Evolutionary conservation across 2,797 vertebrate species (phyloP).

Genomic region (Leptatherina wallacei): DNA sequence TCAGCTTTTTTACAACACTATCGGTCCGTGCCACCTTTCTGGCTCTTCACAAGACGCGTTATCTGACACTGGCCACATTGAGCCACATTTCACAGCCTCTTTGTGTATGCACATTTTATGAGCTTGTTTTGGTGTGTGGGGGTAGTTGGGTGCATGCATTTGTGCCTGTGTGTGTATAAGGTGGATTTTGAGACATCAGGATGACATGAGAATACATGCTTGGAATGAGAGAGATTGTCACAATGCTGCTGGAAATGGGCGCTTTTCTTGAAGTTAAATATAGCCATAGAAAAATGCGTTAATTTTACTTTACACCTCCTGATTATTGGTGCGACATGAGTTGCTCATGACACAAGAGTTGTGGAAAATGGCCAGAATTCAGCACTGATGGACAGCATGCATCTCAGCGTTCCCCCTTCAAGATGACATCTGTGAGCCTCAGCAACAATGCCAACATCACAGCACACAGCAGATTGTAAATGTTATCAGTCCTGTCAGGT

Average conservation of each 20-base stretch:
- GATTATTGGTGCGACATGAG: slow-evolving; percentile 46
- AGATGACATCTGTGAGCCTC: slow-evolving; percentile 76
- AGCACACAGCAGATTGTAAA: slow-evolving; percentile 79
- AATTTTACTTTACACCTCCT: slow-evolving; percentile 34
- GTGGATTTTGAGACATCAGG: slow-evolving; percentile 50
- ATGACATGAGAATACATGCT: slow-evolving; percentile 57
- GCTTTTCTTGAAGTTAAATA: slow-evolving; percentile 15
- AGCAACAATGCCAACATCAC: slow-evolving; percentile 73
- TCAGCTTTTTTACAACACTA: slow-evolving; percentile 51
- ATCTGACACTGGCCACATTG: slow-evolving; percentile 74
- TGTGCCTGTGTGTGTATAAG: slow-evolving; percentile 40
- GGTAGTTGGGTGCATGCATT: slow-evolving; percentile 13
- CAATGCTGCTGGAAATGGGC: slow-evolving; percentile 1
- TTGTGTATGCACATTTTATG: slow-evolving; percentile 44
- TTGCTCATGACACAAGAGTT: slow-evolving; percentile 43
- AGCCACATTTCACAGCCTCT: slow-evolving; percentile 57
- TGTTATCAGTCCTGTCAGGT: slow-evolving; percentile 76
- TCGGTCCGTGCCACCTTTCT: slow-evolving; percentile 63
- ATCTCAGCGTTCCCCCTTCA: slow-evolving; percentile 56
- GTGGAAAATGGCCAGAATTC: slow-evolving; percentile 50
- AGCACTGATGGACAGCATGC: slow-evolving; percentile 52
- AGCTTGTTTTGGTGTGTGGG: slow-evolving; percentile 20
- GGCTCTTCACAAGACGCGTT: slow-evolving; percentile 55
- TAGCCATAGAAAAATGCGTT: slow-evolving; percentile 24
- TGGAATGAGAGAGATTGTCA: slow-evolving; percentile 48